Evolutionary conservation across 2,797 vertebrate genomes (phyloP).

Genomic region (Rhinichthys osculus): DNA sequence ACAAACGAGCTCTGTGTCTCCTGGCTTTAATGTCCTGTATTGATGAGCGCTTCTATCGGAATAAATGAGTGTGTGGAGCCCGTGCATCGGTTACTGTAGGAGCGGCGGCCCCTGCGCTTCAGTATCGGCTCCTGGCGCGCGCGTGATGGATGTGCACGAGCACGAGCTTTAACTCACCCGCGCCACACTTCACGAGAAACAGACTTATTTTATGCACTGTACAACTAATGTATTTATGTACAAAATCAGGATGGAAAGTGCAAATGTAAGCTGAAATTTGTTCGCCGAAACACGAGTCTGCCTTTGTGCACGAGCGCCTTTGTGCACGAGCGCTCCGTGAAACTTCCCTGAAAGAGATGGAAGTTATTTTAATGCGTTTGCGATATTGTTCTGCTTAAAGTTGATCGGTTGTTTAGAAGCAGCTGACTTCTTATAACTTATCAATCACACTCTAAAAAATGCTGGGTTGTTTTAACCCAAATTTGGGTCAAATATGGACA

Average conservation of each 20-base stretch:
- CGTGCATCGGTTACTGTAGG: slow-evolving; percentile 45
- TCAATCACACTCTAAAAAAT: not conserved
- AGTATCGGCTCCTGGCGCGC: slow-evolving; percentile 55
- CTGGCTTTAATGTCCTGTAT: slow-evolving; percentile 66
- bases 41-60: slow-evolving; percentile 65
- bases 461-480: no score
- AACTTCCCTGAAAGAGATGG: not conserved
- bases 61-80: slow-evolving; percentile 62
- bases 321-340: not conserved
- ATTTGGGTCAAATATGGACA: no score
- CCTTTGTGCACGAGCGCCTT: no score
- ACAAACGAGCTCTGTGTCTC: slow-evolving; percentile 63
- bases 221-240: not conserved
- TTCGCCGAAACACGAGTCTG: not conserved
- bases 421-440: not conserved
- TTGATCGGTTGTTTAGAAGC: not conserved
- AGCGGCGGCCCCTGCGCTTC: slow-evolving; percentile 44
- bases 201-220: not conserved
- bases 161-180: slow-evolving; percentile 54
- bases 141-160: slow-evolving; percentile 62
- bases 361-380: not conserved
- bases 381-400: not conserved
- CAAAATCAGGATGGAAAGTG: not conserved
- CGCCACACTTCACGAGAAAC: no score
- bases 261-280: not conserved